These are phyloP conservation scores for Glossophaga mutica DNA, from an alignment of 2,797 vertebrate species.

Conservation along the genomic window DNA sequence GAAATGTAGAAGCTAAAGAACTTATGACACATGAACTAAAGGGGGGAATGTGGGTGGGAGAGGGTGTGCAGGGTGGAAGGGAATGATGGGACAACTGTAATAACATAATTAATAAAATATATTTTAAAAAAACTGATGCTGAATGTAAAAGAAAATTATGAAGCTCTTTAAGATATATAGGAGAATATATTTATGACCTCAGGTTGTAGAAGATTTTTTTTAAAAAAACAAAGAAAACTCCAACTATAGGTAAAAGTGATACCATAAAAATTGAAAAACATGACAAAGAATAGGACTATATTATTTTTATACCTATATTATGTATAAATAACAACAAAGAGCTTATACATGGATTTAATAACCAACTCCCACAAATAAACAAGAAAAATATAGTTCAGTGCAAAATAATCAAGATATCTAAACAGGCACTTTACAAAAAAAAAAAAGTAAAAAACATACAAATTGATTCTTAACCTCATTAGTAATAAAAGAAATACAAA, in stretches of 20 bases:
- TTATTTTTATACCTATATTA: not conserved
- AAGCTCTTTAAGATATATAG: constrained; percentile 15
- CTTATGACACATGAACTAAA: no score
- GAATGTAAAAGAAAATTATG: constrained; percentile 24
- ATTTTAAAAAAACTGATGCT: constrained; percentile 18
- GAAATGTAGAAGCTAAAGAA: no score
- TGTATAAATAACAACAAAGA: not conserved
- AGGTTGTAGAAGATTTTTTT: not conserved
- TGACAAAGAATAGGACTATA: not conserved
- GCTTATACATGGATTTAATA: not conserved
- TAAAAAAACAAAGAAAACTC: not conserved
- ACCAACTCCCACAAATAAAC: not conserved
- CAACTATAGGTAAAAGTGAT: constrained; percentile 1
- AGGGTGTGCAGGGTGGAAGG: no score
- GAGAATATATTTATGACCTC: not conserved
- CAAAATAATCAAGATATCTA: not conserved
- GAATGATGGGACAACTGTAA: no score
- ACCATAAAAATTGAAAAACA: not conserved
- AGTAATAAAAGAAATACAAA: not conserved
- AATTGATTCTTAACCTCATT: not conserved
- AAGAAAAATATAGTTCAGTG: not conserved
- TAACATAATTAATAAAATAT: no score
- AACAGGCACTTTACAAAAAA: not conserved
- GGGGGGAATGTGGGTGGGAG: no score
- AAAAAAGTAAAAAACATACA: not conserved